These are phyloP conservation scores for Phataginus tetradactyla DNA, from an alignment of 2,797 vertebrate species.

Conservation along the genomic window DNA sequence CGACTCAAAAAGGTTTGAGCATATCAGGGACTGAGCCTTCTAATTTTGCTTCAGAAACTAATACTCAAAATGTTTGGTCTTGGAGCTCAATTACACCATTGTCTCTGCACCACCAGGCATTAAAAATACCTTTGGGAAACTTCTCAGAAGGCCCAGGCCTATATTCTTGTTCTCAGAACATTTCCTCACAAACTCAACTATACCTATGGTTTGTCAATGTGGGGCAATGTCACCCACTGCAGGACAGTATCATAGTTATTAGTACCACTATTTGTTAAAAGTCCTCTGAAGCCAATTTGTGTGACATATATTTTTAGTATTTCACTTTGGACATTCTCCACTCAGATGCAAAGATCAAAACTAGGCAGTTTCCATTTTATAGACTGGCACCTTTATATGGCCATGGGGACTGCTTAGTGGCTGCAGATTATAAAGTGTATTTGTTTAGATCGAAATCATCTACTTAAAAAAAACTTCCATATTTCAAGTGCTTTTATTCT, in stretches of 20 bases:
- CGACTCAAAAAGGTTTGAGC: neutral
- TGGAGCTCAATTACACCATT: neutral
- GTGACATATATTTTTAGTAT: constrained; percentile 41
- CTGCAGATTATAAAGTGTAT: neutral
- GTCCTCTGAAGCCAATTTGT: constrained; percentile 37
- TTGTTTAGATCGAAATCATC: constrained; percentile 67
- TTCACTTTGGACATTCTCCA: constrained; percentile 40
- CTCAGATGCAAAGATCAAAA: constrained; percentile 63
- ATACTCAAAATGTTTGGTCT: neutral
- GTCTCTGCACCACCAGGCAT: neutral
- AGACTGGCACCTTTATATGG: neutral
- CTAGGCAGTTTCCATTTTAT: constrained; percentile 48
- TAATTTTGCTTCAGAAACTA: constrained; percentile 31
- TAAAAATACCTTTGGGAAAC: neutral
- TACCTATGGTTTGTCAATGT: neutral
- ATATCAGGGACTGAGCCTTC: neutral
- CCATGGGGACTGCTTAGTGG: neutral
- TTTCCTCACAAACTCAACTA: neutral
- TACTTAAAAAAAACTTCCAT: constrained; percentile 65
- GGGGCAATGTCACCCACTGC: neutral
- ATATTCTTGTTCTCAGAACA: neutral
- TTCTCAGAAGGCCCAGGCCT: neutral
- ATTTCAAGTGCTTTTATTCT: constrained; percentile 84
- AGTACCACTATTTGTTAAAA: constrained; percentile 11
- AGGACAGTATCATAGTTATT: neutral